phyloP scores from a whole-genome alignment of 2,888 invertebrate genomes.

The Aporophyla nigra region DNA sequence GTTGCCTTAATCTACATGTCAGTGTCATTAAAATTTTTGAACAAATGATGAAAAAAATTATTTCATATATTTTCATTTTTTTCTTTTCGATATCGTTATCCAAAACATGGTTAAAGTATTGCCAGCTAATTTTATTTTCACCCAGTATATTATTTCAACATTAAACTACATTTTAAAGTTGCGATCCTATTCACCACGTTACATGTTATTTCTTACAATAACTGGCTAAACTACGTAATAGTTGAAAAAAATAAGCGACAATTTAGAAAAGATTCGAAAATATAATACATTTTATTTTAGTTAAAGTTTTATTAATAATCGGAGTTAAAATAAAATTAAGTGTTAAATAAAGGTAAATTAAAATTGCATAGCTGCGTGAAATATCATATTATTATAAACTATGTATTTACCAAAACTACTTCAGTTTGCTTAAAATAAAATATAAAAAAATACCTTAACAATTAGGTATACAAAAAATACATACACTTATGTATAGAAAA shows the following conservation, averaged over 20 bases:
- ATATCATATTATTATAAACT: not conserved
- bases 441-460: not conserved
- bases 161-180: too few relatives aligned
- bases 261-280: not conserved
- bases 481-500: not conserved
- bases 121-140: too few relatives aligned
- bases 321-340: not conserved
- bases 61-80: too few relatives aligned
- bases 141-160: too few relatives aligned
- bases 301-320: not conserved
- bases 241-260: not conserved
- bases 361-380: constrained; percentile 20
- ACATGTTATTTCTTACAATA: not conserved
- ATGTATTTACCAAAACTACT: not conserved
- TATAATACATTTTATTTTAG: not conserved
- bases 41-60: too few relatives aligned
- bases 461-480: constrained; percentile 11
- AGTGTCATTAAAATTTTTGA: too few relatives aligned
- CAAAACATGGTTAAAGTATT: too few relatives aligned
- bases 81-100: too few relatives aligned
- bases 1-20: too few relatives aligned
- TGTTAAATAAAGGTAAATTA: constrained; percentile 1
- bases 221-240: not conserved
- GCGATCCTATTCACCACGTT: too few relatives aligned
- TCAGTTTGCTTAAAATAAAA: not conserved